These are phyloP conservation scores for Zosterops japonicus DNA, from an alignment of 2,113 vertebrate genomes.

Conservation along the genomic window DNA sequence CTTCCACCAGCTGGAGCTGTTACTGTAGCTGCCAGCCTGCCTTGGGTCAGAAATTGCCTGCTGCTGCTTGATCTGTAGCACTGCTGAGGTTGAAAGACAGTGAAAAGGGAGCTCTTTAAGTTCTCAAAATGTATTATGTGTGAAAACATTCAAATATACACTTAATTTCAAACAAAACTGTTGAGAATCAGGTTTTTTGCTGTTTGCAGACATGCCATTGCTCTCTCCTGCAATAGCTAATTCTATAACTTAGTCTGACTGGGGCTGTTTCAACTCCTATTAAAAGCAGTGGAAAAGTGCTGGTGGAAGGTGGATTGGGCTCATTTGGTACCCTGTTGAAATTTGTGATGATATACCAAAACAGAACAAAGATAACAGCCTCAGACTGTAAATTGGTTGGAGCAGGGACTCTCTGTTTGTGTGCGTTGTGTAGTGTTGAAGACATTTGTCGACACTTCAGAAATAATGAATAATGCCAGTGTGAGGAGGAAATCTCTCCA, in stretches of 20 bases:
- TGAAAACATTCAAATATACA: conserved; percentile 47
- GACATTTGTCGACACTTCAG: conserved; percentile 60
- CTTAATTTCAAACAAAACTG: conserved; percentile 40
- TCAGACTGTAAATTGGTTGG: conserved; percentile 15
- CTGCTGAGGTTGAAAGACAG: conserved; percentile 35
- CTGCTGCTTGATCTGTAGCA: conserved; percentile 10
- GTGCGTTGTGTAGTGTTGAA: conserved; percentile 33
- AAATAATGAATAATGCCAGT: conserved; percentile 65
- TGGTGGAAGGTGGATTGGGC: background rate
- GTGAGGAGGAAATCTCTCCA: conserved; percentile 65
- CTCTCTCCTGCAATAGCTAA: background rate
- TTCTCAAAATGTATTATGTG: conserved; percentile 39
- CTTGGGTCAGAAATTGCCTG: conserved; percentile 13
- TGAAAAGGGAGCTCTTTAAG: conserved; percentile 38
- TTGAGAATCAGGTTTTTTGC: background rate
- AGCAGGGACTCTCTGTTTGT: conserved; percentile 54
- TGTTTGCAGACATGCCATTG: background rate
- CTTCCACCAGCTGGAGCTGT: conserved; percentile 65
- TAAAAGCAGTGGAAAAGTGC: conserved; percentile 1
- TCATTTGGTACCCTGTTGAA: conserved; percentile 32
- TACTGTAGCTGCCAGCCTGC: conserved; percentile 47
- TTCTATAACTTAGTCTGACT: background rate
- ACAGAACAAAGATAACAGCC: conserved; percentile 26
- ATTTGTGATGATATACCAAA: conserved; percentile 1
- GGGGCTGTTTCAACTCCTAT: background rate